A percentile compares a stretch with the other conserved stretches of the same genome.
These are phyloP conservation scores for Exocentrus adspersus DNA, from an alignment of 2,888 invertebrate genomes.

Conservation along the genomic window DNA sequence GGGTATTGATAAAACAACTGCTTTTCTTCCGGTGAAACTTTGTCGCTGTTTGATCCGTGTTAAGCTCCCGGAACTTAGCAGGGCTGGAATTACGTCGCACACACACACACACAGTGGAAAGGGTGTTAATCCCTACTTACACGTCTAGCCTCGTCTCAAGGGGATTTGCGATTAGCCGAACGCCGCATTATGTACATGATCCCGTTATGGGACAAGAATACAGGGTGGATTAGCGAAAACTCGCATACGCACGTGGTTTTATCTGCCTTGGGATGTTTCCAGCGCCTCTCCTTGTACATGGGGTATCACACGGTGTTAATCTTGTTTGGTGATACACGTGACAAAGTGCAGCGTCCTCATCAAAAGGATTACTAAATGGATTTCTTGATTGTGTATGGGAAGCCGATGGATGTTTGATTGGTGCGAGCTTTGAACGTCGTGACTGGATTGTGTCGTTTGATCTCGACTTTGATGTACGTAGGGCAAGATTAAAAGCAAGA, in stretches of 20 bases:
- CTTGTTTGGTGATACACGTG: not conserved
- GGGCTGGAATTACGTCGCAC: not conserved
- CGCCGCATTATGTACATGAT: conserved; percentile 1
- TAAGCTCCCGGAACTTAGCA: not conserved
- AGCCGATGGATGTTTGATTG: not conserved
- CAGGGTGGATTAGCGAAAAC: too few species aligned
- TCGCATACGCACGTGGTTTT: too few species aligned
- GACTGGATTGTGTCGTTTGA: too few species aligned
- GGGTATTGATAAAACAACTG: too few species aligned
- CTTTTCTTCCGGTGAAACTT: too few species aligned
- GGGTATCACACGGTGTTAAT: too few species aligned
- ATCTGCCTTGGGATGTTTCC: too few species aligned
- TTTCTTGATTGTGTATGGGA: not conserved
- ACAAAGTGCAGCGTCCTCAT: not conserved
- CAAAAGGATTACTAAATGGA: not conserved
- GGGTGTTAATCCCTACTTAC: conserved; percentile 11
- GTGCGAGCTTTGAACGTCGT: not conserved
- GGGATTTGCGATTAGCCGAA: conserved; percentile 9
- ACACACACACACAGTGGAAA: not conserved
- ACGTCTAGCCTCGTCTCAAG: not conserved
- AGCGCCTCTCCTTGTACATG: too few species aligned
- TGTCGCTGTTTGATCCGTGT: too few species aligned
- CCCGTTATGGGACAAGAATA: too few species aligned
- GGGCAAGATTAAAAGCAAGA: not conserved
- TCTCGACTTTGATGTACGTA: not conserved